phyloP scores from a whole-genome alignment of 2,113 vertebrate genomes.

The Otus sunia region DNA sequence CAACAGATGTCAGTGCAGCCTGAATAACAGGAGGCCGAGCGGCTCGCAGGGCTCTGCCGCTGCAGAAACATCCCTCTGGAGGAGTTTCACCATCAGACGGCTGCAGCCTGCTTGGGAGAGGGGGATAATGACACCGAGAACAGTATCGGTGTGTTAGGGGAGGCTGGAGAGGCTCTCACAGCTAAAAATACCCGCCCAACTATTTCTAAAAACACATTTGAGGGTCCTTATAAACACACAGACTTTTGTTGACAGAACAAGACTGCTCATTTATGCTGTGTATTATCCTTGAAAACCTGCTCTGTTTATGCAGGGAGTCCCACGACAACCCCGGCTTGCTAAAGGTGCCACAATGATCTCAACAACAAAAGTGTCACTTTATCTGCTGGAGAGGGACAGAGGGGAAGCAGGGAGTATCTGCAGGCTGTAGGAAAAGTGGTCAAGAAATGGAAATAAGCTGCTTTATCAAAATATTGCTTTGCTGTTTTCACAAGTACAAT shows the following conservation, averaged over 20 bases:
- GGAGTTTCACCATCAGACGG: neutral
- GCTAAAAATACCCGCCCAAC: conserved; percentile 30
- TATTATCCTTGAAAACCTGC: conserved; percentile 51
- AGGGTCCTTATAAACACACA: conserved; percentile 10
- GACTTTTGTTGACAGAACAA: neutral
- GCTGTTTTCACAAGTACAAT: neutral
- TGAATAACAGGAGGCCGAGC: neutral
- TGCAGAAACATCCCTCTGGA: neutral
- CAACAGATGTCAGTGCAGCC: conserved; percentile 9
- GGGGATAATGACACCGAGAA: neutral
- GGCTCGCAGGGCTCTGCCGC: neutral
- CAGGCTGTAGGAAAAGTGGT: neutral
- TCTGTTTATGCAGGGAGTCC: conserved; percentile 18
- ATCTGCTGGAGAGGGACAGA: neutral
- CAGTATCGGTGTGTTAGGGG: neutral
- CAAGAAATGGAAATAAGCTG: conserved; percentile 3
- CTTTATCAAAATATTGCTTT: neutral
- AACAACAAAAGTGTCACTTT: neutral
- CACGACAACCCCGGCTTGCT: neutral
- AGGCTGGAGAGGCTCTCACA: neutral
- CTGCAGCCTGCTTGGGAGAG: neutral
- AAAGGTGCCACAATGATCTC: conserved; percentile 11
- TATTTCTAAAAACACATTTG: conserved; percentile 1
- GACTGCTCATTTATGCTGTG: neutral
- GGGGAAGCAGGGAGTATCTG: conserved; percentile 9